Percentiles rank a stretch among this genome's conserved stretches.
Evolutionary conservation across 2,888 invertebrate genomes (phyloP).

Genomic region (Zhuqinia jingwanae): DNA sequence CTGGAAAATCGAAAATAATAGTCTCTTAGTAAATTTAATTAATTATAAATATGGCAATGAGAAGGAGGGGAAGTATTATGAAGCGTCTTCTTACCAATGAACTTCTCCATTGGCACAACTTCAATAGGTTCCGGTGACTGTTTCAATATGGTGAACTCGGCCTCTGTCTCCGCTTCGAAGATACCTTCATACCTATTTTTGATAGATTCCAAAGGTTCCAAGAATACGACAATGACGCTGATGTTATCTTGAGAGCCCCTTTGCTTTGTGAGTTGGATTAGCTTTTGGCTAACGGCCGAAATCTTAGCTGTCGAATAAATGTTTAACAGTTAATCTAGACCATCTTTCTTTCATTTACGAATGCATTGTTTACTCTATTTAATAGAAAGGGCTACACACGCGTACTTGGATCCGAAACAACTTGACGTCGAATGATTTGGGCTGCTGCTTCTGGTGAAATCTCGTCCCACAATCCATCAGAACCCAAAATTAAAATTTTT

Average conservation of each 20-base stretch:
- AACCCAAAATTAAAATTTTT: conserved; percentile 95
- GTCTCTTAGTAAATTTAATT: background rate
- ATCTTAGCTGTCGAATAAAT: conserved; percentile 48
- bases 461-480: conserved; percentile 96
- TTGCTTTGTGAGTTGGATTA: conserved; percentile 85
- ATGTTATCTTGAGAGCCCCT: conserved; percentile 94
- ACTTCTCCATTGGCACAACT: conserved; percentile 1
- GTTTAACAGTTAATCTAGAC: too few relatives aligned
- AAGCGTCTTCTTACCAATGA: too few relatives aligned
- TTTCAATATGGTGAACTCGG: background rate
- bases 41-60: too few relatives aligned
- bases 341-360: too few relatives aligned
- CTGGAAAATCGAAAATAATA: conserved; percentile 7
- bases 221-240: conserved; percentile 93
- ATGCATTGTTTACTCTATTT: too few relatives aligned
- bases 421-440: conserved; percentile 85
- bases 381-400: too few relatives aligned
- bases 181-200: conserved; percentile 80
- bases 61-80: too few relatives aligned
- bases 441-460: conserved; percentile 88
- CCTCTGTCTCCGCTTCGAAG: conserved; percentile 53
- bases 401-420: conserved; percentile 62
- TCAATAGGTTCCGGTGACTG: conserved; percentile 19
- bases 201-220: conserved; percentile 80
- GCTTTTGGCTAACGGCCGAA: conserved; percentile 39